Base-by-base conservation (phyloP, 2,888 invertebrate genomes). In the Cephus runcator region DNA sequence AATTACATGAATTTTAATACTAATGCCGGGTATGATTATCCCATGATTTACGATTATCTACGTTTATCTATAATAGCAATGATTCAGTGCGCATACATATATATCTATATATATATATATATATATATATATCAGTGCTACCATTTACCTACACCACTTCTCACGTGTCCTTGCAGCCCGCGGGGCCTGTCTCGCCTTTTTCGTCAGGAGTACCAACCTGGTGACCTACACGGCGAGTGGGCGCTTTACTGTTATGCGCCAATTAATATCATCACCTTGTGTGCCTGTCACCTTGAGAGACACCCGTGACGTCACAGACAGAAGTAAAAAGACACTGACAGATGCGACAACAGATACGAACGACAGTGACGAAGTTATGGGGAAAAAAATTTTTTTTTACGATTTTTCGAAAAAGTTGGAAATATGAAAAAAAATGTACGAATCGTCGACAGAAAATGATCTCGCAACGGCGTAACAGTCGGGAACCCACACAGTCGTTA, bases 211-310 rank as follows among this genome's bases (percentile, higher is more conserved):
- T 75, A 77, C 75, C 77, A 77, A 75, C 77, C 77, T 69, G 75
- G 74, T 75, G 77, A 77, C 77, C 77, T 69, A 77, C 69, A 77
- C 77, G 75, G 68, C 33, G 77, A 75, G 77, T 77, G 77, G 75
- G 77, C 75, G 77, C 75, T 9, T 23, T 69, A 73, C 77, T 74
- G 77, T 77, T 77, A 77, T 36, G 34, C 30, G 34, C 73, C 77
- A 68, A 77, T 77, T 73, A 77, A 69, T 76, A 69, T 56, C 40
- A 56, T 56, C 23, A 56, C 40, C 40, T 56, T 56, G 40, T 56
- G 23, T 9, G 40, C 40, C 23, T 56, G 1, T 56, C 40, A 23
- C 40, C 40, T 30, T 40, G 76, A 34, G 71, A 30, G 23, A 31
- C 15, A n/a, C 69, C 40, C 33, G 12, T n/a, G n/a, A 74, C 56